Evolutionary conservation across 1,140 invertebrate species (phyloP), one percentile per base, ranked within the genome.

Genomic region (Bombus polaris): DNA sequence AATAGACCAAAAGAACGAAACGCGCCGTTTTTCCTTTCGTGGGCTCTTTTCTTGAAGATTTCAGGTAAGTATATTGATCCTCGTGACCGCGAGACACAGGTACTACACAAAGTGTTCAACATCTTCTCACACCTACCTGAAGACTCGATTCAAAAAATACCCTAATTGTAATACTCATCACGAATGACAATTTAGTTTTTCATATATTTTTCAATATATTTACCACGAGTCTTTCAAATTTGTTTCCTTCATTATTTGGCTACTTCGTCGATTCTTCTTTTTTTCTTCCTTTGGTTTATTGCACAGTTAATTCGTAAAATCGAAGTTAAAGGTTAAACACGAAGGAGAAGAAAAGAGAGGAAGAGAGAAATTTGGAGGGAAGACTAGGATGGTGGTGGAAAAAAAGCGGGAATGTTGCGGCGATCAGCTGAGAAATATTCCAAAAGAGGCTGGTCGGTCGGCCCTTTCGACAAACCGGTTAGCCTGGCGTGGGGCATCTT

Each of bases 51-150:
- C 28, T 28, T 35, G 0, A 42, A 35, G 78, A 44, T 37, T 42
- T 28, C 66, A 87, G 79, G 75, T 85, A 83, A 82, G 42, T 47
- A 22, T 59, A 59, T 37, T 39, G 35, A 47, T 59, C 35, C 59
- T 2, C 1, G 39, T 39, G 62, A 80, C 53, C 78, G 35, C 59
- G 57, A 59, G 62, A 73, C 68, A 88, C 91, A 91, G 88, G 92
- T 92, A 88, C 85, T 83, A 88, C 89, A 89, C 88, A 92, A 89
- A 89, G 81, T 91, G 85, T 86, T 82, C 87, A 87, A 78, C 71
- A 82, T 92, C 90, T 91, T 92, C 90, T 92, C 92, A 91, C 92
- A 90, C 85, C 82, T 86, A 85, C 85, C 84, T 74, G 79, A 74
- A 25, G 37, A 79, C 25, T 71, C 65, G 12, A 74, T 72, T 77